phyloP scores from a whole-genome alignment of 2,797 vertebrate species.

The Lagodon rhomboides region DNA sequence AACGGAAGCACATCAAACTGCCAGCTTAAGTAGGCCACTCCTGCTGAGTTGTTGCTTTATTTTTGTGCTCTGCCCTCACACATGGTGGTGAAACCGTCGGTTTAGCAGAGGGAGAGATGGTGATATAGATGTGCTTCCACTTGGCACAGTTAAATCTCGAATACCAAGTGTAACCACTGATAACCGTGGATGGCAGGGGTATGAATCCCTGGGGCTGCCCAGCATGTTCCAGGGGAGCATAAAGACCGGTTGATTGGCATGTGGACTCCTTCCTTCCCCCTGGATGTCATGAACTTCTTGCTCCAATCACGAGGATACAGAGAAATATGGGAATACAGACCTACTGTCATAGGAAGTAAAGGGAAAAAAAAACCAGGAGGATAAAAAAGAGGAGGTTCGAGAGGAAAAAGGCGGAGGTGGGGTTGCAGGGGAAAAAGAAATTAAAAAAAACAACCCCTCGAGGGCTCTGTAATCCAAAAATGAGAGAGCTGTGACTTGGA shows the following conservation, averaged over 20 bases:
- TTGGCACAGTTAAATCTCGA: constrained; percentile 58
- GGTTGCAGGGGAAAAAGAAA: constrained; percentile 36
- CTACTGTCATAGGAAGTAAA: constrained; percentile 39
- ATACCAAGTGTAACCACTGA: constrained; percentile 46
- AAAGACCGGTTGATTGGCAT: constrained; percentile 38
- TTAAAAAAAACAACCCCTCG: constrained; percentile 54
- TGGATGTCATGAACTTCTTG: constrained; percentile 1
- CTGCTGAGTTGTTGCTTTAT: constrained; percentile 71
- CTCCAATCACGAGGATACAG: constrained; percentile 43
- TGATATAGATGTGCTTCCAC: constrained; percentile 61
- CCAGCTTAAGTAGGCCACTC: constrained; percentile 76
- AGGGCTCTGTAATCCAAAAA: constrained; percentile 78
- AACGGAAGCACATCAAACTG: constrained; percentile 64
- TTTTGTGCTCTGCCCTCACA: constrained; percentile 56
- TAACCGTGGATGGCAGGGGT: constrained; percentile 21
- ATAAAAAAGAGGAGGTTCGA: constrained; percentile 49
- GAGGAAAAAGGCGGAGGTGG: constrained; percentile 33
- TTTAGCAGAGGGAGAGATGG: constrained; percentile 44
- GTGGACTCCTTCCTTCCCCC: constrained; percentile 8
- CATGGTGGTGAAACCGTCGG: constrained; percentile 47
- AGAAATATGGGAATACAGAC: constrained; percentile 59
- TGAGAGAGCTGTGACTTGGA: constrained; percentile 72
- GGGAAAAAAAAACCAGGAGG: constrained; percentile 21
- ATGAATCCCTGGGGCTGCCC: not conserved
- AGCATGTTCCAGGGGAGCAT: constrained; percentile 7